phyloP scores from a whole-genome alignment of 2,797 vertebrate genomes.

The Phoebastria nigripes region DNA sequence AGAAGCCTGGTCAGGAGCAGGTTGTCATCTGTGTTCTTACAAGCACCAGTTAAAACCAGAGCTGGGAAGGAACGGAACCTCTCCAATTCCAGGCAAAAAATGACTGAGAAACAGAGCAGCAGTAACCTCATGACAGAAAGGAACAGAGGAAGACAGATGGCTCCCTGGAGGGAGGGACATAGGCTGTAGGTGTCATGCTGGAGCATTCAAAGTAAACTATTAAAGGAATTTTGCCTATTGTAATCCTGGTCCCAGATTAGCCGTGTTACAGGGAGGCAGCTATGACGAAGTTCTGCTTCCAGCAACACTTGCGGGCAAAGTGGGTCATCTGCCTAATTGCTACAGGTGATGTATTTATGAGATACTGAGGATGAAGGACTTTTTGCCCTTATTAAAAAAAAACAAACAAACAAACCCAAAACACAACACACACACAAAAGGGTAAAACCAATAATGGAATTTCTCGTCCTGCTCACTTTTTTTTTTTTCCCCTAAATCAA shows the following conservation, averaged over 20 bases:
- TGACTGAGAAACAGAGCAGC: background rate
- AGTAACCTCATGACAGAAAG: slow-evolving; percentile 1
- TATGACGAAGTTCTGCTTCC: background rate
- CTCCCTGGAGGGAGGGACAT: background rate
- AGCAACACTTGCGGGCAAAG: background rate
- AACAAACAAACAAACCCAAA: background rate
- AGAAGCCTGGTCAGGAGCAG: slow-evolving; percentile 12
- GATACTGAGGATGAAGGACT: background rate
- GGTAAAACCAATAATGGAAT: slow-evolving; percentile 1
- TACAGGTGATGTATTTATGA: background rate
- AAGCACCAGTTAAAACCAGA: slow-evolving; percentile 36
- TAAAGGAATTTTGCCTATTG: background rate
- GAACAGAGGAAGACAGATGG: background rate
- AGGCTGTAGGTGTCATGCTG: background rate
- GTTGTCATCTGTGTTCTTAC: background rate
- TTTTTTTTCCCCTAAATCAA: background rate
- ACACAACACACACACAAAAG: background rate
- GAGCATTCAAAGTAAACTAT: background rate
- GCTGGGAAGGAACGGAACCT: slow-evolving; percentile 26
- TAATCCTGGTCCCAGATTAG: background rate
- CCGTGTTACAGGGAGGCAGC: background rate
- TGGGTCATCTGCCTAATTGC: background rate
- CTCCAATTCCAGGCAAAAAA: slow-evolving; percentile 28
- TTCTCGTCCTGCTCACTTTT: background rate
- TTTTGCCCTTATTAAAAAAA: background rate